Conservation (phyloP, 2,797 vertebrate genomes). For the Phrynocephalus guinanensis region DNA sequence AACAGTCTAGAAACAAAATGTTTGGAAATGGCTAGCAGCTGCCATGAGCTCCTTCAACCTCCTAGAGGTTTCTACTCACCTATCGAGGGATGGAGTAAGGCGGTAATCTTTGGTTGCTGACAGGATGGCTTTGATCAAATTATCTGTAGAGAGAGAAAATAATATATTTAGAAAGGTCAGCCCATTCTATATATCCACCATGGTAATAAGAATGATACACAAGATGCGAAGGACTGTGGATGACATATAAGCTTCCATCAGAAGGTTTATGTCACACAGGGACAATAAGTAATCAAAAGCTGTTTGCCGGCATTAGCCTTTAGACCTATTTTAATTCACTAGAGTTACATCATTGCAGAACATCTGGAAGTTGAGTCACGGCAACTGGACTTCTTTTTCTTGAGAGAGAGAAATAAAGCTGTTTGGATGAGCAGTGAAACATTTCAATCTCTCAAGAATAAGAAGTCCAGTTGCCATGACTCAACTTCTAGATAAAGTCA, state of each 20-base stretch:
- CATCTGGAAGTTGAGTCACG: too few species aligned
- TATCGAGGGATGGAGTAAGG: slow-evolving; percentile 83
- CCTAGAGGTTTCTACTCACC: slow-evolving; percentile 70
- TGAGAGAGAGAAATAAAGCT: too few species aligned
- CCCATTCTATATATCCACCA: slow-evolving; percentile 14
- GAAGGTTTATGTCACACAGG: background rate
- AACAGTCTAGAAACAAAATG: slow-evolving; percentile 35
- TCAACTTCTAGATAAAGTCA: too few species aligned
- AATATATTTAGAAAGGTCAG: slow-evolving; percentile 38
- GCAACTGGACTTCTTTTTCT: too few species aligned
- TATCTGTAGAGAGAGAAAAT: slow-evolving; percentile 76
- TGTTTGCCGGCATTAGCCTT: background rate
- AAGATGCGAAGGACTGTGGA: background rate
- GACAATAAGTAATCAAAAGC: background rate
- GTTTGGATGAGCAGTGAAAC: too few species aligned
- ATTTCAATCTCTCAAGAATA: too few species aligned
- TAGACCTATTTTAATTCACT: too few species aligned
- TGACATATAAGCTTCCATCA: background rate
- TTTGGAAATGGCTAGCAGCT: slow-evolving; percentile 6
- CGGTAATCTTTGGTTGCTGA: slow-evolving; percentile 85
- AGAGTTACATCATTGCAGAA: too few species aligned
- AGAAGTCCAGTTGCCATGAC: too few species aligned
- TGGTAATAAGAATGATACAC: slow-evolving; percentile 22
- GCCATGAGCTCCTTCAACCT: background rate
- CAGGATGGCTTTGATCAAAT: slow-evolving; percentile 86